These are phyloP conservation scores for Caenorhabditis zanzibari DNA, from an alignment of 2,888 invertebrate species.

Conservation along the genomic window DNA sequence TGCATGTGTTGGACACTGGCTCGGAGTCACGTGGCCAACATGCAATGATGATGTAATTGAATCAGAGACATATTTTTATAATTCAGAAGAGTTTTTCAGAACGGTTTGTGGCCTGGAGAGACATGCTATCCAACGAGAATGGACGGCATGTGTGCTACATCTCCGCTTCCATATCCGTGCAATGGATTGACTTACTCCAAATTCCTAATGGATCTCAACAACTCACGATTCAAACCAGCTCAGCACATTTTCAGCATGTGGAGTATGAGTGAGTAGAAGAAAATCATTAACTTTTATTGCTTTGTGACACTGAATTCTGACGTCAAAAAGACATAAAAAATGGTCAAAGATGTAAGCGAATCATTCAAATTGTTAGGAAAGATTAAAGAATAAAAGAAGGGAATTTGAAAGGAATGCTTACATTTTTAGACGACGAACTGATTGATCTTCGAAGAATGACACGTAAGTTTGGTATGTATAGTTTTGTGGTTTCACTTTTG, in stretches of 20 bases:
- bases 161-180: constrained; percentile 59
- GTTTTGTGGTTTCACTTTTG: constrained; percentile 20
- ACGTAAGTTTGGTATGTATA: constrained; percentile 48
- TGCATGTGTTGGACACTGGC: constrained; percentile 67
- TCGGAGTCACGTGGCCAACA: constrained; percentile 65
- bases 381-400: no score
- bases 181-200: constrained; percentile 62
- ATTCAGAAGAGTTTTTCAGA: constrained; percentile 47
- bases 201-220: constrained; percentile 66
- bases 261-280: constrained; percentile 61
- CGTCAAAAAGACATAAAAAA: constrained; percentile 22
- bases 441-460: constrained; percentile 61
- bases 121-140: constrained; percentile 39
- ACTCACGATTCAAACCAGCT: constrained; percentile 47
- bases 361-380: not conserved
- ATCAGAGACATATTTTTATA: not conserved
- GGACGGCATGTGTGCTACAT: constrained; percentile 57
- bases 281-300: constrained; percentile 11
- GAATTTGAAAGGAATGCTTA: not conserved
- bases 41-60: constrained; percentile 67
- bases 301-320: constrained; percentile 10
- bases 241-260: constrained; percentile 69
- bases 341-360: constrained; percentile 36
- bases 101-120: constrained; percentile 75
- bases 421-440: constrained; percentile 59